phyloP scores from a whole-genome alignment of 2,113 vertebrate species.

The Mormoops blainvillei region DNA sequence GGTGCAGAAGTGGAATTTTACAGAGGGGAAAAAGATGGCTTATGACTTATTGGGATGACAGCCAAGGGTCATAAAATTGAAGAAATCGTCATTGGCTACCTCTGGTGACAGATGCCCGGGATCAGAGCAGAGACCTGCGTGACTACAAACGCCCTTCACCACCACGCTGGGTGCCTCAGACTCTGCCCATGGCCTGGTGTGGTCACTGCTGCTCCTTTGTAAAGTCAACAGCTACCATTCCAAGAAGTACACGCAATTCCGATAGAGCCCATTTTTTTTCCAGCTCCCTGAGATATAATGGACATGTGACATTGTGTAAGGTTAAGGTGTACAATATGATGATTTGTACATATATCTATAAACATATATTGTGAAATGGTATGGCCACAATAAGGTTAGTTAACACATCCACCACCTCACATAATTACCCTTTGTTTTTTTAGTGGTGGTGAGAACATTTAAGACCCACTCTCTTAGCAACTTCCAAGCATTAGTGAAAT shows the following conservation, averaged over 20 bases:
- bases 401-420: neutral
- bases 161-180: neutral
- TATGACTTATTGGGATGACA: conserved; percentile 59
- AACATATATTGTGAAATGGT: neutral
- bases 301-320: neutral
- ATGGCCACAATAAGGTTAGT: neutral
- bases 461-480: neutral
- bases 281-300: neutral
- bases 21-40: conserved; percentile 42
- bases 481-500: neutral
- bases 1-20: conserved; percentile 63
- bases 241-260: neutral
- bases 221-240: neutral
- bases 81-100: conserved; percentile 33
- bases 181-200: neutral
- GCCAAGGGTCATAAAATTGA: conserved; percentile 62
- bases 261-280: neutral
- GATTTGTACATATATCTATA: neutral
- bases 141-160: neutral
- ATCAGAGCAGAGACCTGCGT: neutral
- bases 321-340: neutral
- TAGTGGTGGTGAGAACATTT: neutral
- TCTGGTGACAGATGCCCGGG: conserved; percentile 31
- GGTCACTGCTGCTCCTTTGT: neutral
- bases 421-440: neutral